A percentile compares a stretch with the other conserved stretches of the same genome.
phyloP scores from a whole-genome alignment of 2,113 vertebrate species.

The Anhinga anhinga region DNA sequence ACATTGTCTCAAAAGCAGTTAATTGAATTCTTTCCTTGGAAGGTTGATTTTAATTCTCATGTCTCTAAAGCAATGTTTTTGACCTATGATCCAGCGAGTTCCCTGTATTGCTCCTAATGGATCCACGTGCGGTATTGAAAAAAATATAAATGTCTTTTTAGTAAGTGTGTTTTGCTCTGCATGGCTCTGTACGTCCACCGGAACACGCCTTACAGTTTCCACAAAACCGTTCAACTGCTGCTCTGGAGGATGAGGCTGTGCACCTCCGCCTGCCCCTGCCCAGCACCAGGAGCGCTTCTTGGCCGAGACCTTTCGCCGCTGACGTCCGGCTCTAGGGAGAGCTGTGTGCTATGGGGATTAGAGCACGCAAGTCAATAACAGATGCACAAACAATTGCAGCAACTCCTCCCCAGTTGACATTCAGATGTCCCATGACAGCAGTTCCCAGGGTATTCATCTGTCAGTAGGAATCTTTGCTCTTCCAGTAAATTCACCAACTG shows the following conservation, averaged over 20 bases:
- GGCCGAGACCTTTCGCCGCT: neutral
- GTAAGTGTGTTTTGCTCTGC: neutral
- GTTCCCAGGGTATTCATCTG: neutral
- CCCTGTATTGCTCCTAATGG: neutral
- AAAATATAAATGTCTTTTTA: neutral
- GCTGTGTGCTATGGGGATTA: fast-evolving
- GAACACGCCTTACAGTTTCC: fast-evolving
- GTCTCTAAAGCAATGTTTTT: neutral
- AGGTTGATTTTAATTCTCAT: neutral
- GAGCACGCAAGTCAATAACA: neutral
- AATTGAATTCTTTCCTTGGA: neutral
- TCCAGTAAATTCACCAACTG: neutral
- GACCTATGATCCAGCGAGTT: neutral
- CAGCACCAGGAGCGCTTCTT: neutral
- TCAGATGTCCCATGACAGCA: neutral
- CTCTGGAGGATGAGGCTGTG: neutral
- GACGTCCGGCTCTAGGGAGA: neutral
- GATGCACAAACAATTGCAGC: neutral
- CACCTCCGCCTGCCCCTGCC: neutral
- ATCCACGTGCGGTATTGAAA: fast-evolving
- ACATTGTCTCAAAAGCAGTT: neutral
- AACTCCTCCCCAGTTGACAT: neutral
- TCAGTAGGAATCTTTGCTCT: neutral
- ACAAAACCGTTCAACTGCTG: neutral
- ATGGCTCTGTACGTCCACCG: neutral